A percentile compares a stretch with the other conserved stretches of the same genome.
Evolutionary conservation across 2,797 vertebrate genomes (phyloP).

Genomic region (Bradypodion pumilum): DNA sequence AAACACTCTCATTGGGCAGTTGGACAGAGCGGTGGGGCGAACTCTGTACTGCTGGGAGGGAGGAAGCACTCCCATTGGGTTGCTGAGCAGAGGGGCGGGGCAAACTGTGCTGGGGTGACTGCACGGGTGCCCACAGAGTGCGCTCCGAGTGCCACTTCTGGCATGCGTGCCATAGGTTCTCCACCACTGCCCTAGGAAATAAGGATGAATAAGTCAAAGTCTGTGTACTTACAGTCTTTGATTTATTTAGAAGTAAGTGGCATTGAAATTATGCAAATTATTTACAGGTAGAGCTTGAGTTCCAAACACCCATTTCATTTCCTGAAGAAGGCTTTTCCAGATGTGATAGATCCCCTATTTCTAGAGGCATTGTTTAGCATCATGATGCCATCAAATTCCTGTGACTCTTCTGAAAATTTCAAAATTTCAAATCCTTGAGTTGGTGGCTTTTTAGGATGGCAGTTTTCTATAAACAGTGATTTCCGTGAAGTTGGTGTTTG

Average conservation of each 20-base stretch:
- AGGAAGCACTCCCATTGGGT: too few relatives aligned
- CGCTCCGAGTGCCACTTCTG: too few relatives aligned
- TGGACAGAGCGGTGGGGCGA: too few relatives aligned
- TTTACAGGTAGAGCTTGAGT: neutral
- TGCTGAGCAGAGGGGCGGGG: too few relatives aligned
- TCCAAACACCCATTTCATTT: neutral
- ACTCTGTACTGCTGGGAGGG: too few relatives aligned
- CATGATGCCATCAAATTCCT: slow-evolving; percentile 57
- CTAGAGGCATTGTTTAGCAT: slow-evolving; percentile 45
- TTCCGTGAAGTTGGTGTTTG: slow-evolving; percentile 61
- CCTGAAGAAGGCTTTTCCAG: neutral
- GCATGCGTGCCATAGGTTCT: too few relatives aligned
- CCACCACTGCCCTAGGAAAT: too few relatives aligned
- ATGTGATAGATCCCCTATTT: neutral
- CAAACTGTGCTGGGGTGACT: too few relatives aligned
- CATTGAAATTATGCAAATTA: neutral
- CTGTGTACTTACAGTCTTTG: neutral
- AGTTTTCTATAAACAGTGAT: slow-evolving; percentile 78
- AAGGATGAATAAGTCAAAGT: too few relatives aligned
- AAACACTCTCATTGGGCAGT: too few relatives aligned
- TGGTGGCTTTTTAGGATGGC: slow-evolving; percentile 24
- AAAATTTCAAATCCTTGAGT: slow-evolving; percentile 43
- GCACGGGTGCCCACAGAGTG: too few relatives aligned
- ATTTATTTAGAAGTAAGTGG: neutral
- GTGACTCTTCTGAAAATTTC: slow-evolving; percentile 46